phyloP scores from a whole-genome alignment of 2,888 invertebrate genomes.

The Tinea trinotella region DNA sequence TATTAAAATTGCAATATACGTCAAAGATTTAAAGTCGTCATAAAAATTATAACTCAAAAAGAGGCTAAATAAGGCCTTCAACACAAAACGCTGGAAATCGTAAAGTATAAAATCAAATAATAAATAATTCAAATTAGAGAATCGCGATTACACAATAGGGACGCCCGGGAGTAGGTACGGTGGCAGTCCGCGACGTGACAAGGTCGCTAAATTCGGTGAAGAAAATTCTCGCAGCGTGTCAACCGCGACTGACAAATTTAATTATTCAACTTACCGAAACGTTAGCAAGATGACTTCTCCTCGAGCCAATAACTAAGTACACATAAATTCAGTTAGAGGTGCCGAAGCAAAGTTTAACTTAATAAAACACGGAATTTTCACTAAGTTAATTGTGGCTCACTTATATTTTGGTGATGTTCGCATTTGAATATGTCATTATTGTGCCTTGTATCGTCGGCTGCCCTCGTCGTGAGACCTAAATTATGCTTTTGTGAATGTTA shows the following conservation, averaged over 20 bases:
- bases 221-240: slow-evolving; percentile 65
- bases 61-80: slow-evolving; percentile 2
- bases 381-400: slow-evolving; percentile 62
- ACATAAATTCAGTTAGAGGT: slow-evolving; percentile 69
- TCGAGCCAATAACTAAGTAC: slow-evolving; percentile 68
- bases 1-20: too few species aligned
- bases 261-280: slow-evolving; percentile 71
- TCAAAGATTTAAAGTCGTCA: too few species aligned
- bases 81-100: slow-evolving; percentile 25
- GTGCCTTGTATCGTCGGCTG: not conserved
- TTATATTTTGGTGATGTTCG: slow-evolving; percentile 44
- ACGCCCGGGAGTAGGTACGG: slow-evolving; percentile 30
- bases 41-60: too few species aligned
- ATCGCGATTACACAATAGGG: slow-evolving; percentile 58
- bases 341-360: slow-evolving; percentile 70
- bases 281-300: slow-evolving; percentile 69
- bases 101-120: slow-evolving; percentile 59
- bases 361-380: slow-evolving; percentile 69
- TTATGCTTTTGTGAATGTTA: not conserved
- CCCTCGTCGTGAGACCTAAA: not conserved
- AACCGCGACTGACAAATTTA: slow-evolving; percentile 69
- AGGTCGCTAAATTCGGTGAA: slow-evolving; percentile 51
- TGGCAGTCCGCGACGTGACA: slow-evolving; percentile 48
- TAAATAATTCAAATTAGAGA: slow-evolving; percentile 68
- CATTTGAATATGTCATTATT: slow-evolving; percentile 65